A percentile compares a stretch with the other conserved stretches of the same genome.
phyloP scores from a whole-genome alignment of 2,888 invertebrate species.

The Caenorhabditis plicata region DNA sequence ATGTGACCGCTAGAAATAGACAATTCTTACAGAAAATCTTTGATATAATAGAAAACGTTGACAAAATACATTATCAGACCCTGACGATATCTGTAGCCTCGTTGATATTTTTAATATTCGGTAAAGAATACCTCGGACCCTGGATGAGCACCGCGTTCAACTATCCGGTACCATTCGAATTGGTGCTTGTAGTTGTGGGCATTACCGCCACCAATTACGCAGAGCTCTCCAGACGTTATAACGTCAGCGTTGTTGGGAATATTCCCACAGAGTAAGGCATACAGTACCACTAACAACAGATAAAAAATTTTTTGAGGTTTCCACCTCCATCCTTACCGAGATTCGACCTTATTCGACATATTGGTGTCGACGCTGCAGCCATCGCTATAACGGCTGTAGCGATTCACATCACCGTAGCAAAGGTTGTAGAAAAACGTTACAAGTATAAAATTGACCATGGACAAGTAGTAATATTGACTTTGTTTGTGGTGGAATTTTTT shows the following conservation, averaged over 20 bases:
- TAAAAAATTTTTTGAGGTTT: conserved; percentile 39
- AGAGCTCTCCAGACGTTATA: conserved; percentile 55
- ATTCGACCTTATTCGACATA: conserved; percentile 57
- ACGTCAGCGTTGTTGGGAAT: conserved; percentile 59
- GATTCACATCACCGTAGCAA: conserved; percentile 62
- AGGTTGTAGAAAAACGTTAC: conserved; percentile 62
- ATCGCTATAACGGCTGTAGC: conserved; percentile 61
- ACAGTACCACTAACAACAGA: not conserved
- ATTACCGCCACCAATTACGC: conserved; percentile 64
- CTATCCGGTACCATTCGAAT: conserved; percentile 62
- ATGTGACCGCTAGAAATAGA: not conserved
- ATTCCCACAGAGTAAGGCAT: conserved; percentile 57
- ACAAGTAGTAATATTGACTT: conserved; percentile 37
- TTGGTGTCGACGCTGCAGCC: conserved; percentile 54
- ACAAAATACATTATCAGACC: conserved; percentile 48
- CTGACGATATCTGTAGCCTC: conserved; percentile 54
- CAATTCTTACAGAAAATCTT: conserved; percentile 43
- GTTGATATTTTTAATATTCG: conserved; percentile 50
- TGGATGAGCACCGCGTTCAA: conserved; percentile 61
- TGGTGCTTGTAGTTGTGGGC: conserved; percentile 59
- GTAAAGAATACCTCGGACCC: conserved; percentile 56
- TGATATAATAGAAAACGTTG: conserved; percentile 47
- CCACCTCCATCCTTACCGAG: conserved; percentile 59
- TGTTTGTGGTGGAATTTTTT: not conserved
- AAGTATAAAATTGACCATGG: conserved; percentile 61